Percentiles rank a stretch among this genome's conserved stretches.
phyloP scores from a whole-genome alignment of 2,888 invertebrate species.

The Pristionchus maxplancki region DNA sequence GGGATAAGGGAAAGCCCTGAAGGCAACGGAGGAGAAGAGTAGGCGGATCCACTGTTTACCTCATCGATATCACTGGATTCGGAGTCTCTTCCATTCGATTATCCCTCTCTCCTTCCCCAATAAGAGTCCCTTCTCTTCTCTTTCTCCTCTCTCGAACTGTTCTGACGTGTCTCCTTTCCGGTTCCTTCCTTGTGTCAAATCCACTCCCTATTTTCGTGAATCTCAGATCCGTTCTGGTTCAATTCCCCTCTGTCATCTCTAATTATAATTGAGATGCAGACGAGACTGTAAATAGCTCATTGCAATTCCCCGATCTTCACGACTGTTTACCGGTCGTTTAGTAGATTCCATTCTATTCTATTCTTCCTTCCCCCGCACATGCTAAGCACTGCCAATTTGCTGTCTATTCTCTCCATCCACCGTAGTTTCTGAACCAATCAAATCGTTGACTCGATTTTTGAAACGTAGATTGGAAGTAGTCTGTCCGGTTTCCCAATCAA shows the following conservation, averaged over 20 bases:
- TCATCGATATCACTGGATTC: not conserved
- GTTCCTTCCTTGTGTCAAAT: not conserved
- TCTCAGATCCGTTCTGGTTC: not conserved
- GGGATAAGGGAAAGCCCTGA: not conserved
- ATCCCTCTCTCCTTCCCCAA: not conserved
- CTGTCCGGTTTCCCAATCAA: not conserved
- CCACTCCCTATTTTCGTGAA: not conserved
- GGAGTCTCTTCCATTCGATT: not conserved
- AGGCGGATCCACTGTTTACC: too few relatives aligned
- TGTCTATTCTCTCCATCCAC: not conserved
- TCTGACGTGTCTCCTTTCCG: not conserved
- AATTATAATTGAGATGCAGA: not conserved
- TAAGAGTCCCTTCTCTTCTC: conserved; percentile 14
- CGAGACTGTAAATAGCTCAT: not conserved
- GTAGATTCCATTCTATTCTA: not conserved
- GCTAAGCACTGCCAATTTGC: not conserved
- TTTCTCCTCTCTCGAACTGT: not conserved
- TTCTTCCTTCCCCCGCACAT: not conserved
- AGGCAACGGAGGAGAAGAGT: too few relatives aligned
- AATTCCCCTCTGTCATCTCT: not conserved
- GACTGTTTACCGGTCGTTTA: not conserved
- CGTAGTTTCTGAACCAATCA: not conserved
- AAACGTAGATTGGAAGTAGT: not conserved
- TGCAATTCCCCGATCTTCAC: not conserved
- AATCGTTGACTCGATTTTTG: not conserved